Evolutionary conservation across 2,888 invertebrate species (phyloP).

Genomic region (Andrena praecox): DNA sequence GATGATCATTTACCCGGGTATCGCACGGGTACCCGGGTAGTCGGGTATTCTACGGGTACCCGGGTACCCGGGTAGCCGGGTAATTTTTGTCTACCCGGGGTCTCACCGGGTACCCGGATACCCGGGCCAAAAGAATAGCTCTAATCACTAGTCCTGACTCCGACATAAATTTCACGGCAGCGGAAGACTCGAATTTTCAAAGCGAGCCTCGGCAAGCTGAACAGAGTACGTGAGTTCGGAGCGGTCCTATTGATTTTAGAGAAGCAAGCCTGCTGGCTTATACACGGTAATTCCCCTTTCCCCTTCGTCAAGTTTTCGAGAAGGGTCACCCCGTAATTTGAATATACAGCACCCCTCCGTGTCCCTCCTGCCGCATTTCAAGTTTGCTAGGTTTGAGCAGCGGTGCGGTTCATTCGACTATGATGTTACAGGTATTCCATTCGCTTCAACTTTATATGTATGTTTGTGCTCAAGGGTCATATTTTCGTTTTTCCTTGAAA

Average conservation of each 20-base stretch:
- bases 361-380: constrained; percentile 47
- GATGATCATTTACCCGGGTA: too few relatives aligned
- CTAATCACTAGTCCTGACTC: background rate
- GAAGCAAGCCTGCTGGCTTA: constrained; percentile 57
- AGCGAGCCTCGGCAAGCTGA: constrained; percentile 34
- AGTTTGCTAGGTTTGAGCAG: constrained; percentile 58
- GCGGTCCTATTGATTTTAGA: constrained; percentile 71
- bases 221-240: constrained; percentile 32
- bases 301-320: constrained; percentile 66
- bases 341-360: constrained; percentile 65
- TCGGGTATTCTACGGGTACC: too few relatives aligned
- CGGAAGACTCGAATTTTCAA: constrained; percentile 40
- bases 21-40: too few relatives aligned
- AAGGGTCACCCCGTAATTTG: constrained; percentile 70
- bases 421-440: constrained; percentile 4
- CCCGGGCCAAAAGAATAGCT: too few relatives aligned
- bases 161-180: background rate
- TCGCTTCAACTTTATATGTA: background rate
- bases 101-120: too few relatives aligned
- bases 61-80: too few relatives aligned
- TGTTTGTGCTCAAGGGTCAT: background rate
- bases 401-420: constrained; percentile 23
- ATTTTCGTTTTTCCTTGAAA: background rate
- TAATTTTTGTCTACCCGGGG: too few relatives aligned
- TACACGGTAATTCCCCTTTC: constrained; percentile 58